These are phyloP conservation scores for Ricordea florida DNA, from an alignment of 92 coral and sea anemone genomes.

Conservation along the genomic window DNA sequence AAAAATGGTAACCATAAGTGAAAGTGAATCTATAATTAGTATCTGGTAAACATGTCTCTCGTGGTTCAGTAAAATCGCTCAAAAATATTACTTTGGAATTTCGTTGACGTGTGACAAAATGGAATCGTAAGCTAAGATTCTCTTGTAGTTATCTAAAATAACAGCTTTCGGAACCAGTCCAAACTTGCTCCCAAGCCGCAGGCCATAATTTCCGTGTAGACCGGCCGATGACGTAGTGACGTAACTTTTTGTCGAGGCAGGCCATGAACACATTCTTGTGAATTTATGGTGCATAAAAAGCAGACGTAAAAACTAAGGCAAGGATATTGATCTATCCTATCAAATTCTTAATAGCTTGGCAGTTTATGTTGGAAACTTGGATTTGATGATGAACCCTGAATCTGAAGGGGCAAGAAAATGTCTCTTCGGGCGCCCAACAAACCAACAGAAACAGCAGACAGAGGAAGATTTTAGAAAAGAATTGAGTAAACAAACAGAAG, in stretches of 20 bases:
- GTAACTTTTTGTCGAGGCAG: slow-evolving; percentile 18
- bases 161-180: too few species aligned
- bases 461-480: slow-evolving; percentile 21
- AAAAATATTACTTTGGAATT: too few species aligned
- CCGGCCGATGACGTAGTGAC: slow-evolving; percentile 40
- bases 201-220: neutral
- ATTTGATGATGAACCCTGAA: slow-evolving; percentile 1
- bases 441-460: slow-evolving; percentile 31
- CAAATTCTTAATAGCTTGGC: neutral
- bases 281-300: neutral
- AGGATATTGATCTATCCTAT: neutral
- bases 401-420: slow-evolving; percentile 47
- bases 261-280: neutral
- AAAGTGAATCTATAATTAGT: too few species aligned
- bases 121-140: too few species aligned
- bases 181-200: slow-evolving; percentile 2
- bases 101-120: too few species aligned
- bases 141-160: too few species aligned
- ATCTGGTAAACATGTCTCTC: too few species aligned
- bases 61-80: too few species aligned
- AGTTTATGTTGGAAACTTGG: too few species aligned
- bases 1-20: too few species aligned
- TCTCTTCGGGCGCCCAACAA: slow-evolving; percentile 74
- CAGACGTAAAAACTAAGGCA: neutral
- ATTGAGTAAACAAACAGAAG: slow-evolving; percentile 37